Base-by-base conservation (phyloP, 2,797 vertebrate species). In the Coranthus polyacanthus region DNA sequence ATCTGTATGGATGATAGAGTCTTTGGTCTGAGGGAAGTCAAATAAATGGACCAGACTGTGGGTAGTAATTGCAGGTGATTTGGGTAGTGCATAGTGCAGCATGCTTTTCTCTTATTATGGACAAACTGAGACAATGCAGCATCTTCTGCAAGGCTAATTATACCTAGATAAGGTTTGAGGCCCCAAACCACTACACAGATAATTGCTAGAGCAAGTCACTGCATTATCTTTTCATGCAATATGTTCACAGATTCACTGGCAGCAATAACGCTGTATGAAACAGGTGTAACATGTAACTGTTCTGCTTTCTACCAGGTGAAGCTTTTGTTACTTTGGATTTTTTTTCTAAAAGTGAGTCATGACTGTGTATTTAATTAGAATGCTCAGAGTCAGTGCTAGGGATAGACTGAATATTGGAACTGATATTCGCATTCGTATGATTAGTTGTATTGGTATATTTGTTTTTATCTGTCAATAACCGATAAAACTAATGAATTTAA, bases 31-130 rank as follows among this genome's bases (percentile, higher is more conserved):
- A 68, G 63, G 67, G 63, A 73, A 81, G 77, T 78, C 65, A 7
- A 69, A 81, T 78, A 82, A 76, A 80, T 57, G 51, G 57, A 16
- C n/a, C 56, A 65, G 71, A 68, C 56, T 44, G 60, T 62, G 71
- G 66, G 70, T 59, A 58, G 77, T 79, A 79, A 82, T 75, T 83
- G 58, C 64, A 81, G 69, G 75, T 83, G 57, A 84, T 82, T 67
- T 62, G 29, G 60, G 39, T 68, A 63, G 62, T 34, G 36, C 59
- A 20, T 34, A 18, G 16, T 38, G 46, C 51, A 75, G 75, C 51
- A 58, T 60, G 67, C 29, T 34, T 58, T 69, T 75, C 68, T 60
- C 67, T 73, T 71, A 66, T 78, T 82, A 73, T 54, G 71, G 61
- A 72, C 54, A 70, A n/a, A n/a, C n/a, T n/a, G 56, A 41, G 64